Conservation (phyloP, 2,797 vertebrate genomes). For the Cephalopachus bancanus region DNA sequence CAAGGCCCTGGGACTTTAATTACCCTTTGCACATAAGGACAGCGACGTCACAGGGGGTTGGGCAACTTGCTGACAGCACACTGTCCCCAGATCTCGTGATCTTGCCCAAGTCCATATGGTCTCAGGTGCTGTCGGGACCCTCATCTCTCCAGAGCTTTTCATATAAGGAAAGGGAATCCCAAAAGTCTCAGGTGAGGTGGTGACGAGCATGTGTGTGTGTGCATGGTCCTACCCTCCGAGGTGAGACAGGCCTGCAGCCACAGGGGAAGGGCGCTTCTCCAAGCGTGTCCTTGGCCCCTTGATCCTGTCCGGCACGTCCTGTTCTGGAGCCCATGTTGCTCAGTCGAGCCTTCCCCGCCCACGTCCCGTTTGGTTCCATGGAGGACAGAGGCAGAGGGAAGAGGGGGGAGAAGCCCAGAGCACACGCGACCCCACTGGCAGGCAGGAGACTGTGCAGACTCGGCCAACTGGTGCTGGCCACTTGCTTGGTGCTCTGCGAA, state of each 20-base stretch:
- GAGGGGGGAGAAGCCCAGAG: not conserved
- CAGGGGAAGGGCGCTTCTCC: fast-evolving
- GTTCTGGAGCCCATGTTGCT: not conserved
- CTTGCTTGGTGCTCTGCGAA: conserved; percentile 40
- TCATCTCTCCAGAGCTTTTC: not conserved
- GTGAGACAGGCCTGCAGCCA: not conserved
- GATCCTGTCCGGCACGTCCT: not conserved
- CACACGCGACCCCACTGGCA: not conserved
- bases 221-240: not conserved
- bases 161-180: not conserved
- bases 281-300: not conserved
- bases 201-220: fast-evolving
- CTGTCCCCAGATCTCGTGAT: not conserved
- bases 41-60: not conserved
- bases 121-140: not conserved
- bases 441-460: not conserved
- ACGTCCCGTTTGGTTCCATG: not conserved
- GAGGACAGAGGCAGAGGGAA: not conserved
- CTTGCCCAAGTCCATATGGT: not conserved
- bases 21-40: not conserved
- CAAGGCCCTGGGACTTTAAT: not conserved
- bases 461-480: not conserved
- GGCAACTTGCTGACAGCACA: not conserved
- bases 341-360: not conserved
- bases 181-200: not conserved